These are phyloP conservation scores for Dascyllus trimaculatus DNA, from an alignment of 2,113 vertebrate genomes.

Conservation along the genomic window DNA sequence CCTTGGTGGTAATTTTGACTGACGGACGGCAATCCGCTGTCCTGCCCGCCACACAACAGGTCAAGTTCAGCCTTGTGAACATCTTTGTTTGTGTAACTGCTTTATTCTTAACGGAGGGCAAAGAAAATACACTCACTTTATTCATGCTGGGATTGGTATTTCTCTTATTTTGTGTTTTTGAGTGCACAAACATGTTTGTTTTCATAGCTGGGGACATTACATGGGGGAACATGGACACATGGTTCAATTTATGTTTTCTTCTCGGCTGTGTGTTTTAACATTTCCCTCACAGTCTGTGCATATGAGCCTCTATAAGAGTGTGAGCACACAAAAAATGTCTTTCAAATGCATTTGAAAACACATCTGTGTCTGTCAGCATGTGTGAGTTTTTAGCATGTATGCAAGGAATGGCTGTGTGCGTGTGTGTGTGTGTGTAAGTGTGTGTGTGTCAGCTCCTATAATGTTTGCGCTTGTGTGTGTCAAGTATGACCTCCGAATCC, in stretches of 20 bases:
- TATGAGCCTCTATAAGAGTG: not conserved
- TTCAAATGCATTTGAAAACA: conserved; percentile 45
- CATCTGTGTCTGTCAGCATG: conserved; percentile 46
- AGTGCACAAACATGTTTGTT: conserved; percentile 39
- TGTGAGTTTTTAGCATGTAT: conserved; percentile 42
- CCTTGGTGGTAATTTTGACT: conserved; percentile 63
- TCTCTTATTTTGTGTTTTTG: conserved; percentile 16
- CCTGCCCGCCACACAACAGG: conserved; percentile 17
- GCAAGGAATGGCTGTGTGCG: conserved; percentile 9
- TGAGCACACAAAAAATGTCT: not conserved
- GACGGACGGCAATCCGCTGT: conserved; percentile 39
- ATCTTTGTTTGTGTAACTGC: conserved; percentile 61
- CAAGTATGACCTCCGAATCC: conserved; percentile 90
- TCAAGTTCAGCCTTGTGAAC: conserved; percentile 43
- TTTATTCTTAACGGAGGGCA: conserved; percentile 34
- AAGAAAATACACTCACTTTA: conserved; percentile 29
- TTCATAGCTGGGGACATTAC: conserved; percentile 29
- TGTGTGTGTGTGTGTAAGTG: conserved; percentile 3
- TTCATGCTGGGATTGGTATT: conserved; percentile 28
- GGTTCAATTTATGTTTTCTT: conserved; percentile 37
- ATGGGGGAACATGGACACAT: conserved; percentile 28
- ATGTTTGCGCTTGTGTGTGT: conserved; percentile 60
- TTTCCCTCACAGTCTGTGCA: not conserved
- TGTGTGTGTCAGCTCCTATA: conserved; percentile 23
- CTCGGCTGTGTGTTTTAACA: conserved; percentile 15